Base-by-base conservation (phyloP, 2,113 vertebrate species). In the Trematocara variabile region DNA sequence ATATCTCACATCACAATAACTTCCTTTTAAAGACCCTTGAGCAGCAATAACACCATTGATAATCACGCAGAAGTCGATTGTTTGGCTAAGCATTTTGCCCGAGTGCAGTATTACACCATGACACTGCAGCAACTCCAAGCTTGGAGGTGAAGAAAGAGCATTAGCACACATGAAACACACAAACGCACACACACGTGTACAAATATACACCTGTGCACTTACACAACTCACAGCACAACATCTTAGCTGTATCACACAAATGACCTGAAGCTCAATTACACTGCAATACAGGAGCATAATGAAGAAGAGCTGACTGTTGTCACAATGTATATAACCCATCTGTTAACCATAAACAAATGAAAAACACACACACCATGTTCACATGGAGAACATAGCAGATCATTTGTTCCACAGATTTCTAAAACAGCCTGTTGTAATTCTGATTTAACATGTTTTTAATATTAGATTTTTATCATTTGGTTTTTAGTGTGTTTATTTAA, bases 51-150 rank as follows among this genome's bases (percentile, higher is more conserved):
- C 34, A 73, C 22, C 77, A 82, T 87, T 79, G 88, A 50, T 79
- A 88, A 83, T 80, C 58, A 63, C 39, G 75, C 53, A 83, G 41
- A 81, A 34, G 18, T 6, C 5, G 8, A 73, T 13, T 85, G 80
- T 91, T 89, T 88, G 39, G 52, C 13, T 14, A 80, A 84, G 80
- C 55, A 18, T 75, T 86, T 77, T 79, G 25, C 65, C 65, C 54
- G 50, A 60, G 48, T 55, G 65, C 54, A 53, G 46, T 84, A 56
- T n/a, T 68, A 39, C 56, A 65, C 80, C 54, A 79, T 48, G 46
- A 84, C 88, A 91, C 44, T 80, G 89, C 58, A 77, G 50, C 86
- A 84, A 92, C 84, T 88, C 82, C 82, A 79, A 83, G 46, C 55
- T 82, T 8, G 3, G 78, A 85, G 54, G 52, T 53, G 56, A 82